Evolutionary conservation across 2,113 vertebrate species (phyloP).

Genomic region (Strigops habroptila): DNA sequence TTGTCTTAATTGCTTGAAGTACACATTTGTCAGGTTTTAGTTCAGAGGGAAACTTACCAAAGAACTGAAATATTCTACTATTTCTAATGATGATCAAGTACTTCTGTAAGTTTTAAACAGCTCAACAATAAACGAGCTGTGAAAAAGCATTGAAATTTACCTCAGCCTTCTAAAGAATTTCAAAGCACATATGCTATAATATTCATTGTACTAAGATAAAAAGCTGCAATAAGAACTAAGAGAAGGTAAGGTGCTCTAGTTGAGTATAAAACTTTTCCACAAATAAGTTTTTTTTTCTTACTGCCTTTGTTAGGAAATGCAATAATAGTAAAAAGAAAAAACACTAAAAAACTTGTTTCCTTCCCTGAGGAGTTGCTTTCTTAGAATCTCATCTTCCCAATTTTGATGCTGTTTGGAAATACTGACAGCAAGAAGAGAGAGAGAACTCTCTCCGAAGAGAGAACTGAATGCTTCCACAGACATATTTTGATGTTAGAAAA

Average conservation of each 20-base stretch:
- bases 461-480: neutral
- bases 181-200: neutral
- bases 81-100: neutral
- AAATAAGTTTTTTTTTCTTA: neutral
- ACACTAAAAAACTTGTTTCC: neutral
- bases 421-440: neutral
- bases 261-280: neutral
- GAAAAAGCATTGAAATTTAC: neutral
- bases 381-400: neutral
- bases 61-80: neutral
- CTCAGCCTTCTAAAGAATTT: neutral
- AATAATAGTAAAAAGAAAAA: neutral
- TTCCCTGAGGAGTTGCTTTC: neutral
- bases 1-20: neutral
- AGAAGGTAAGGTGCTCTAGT: neutral
- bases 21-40: neutral
- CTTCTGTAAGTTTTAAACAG: neutral
- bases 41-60: neutral
- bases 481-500: neutral
- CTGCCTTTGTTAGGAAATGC: neutral
- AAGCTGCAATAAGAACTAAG: neutral
- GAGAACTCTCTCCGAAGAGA: neutral
- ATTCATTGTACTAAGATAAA: neutral
- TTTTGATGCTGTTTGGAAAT: neutral
- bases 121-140: neutral